phyloP scores from a whole-genome alignment of 2,113 vertebrate genomes.

The Pelecanoides urinatrix region DNA sequence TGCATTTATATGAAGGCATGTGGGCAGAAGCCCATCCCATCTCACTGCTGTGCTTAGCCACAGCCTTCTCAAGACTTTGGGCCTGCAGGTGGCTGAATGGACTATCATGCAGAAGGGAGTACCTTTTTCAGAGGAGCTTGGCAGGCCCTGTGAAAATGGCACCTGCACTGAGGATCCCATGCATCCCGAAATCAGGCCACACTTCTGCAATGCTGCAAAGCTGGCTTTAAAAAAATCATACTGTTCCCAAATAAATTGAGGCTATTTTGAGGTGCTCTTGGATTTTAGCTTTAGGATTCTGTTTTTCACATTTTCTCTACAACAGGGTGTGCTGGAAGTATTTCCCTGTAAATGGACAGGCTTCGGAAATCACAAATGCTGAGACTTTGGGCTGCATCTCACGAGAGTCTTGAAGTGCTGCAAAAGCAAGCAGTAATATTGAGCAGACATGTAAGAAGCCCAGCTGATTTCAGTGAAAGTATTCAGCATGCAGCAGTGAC shows the following conservation, averaged over 20 bases:
- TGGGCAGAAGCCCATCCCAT: neutral
- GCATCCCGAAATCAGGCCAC: neutral
- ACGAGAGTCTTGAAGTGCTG: neutral
- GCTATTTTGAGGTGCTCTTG: neutral
- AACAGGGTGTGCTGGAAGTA: neutral
- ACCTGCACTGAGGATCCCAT: accelerated
- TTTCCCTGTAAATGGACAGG: neutral
- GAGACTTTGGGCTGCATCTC: neutral
- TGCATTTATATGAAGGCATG: neutral
- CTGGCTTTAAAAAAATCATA: neutral
- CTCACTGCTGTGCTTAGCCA: neutral
- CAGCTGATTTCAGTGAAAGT: neutral
- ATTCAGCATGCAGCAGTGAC: neutral
- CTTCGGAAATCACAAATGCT: neutral
- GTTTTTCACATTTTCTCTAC: neutral
- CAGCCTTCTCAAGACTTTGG: neutral
- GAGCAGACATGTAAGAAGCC: neutral
- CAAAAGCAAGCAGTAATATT: neutral
- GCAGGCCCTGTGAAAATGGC: neutral
- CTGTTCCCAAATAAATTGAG: neutral
- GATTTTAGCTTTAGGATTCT: neutral
- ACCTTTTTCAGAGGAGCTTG: neutral
- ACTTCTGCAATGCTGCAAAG: neutral
- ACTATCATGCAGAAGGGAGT: neutral
- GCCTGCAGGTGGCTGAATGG: neutral